A percentile compares a stretch with the other conserved stretches of the same genome.
Conservation (phyloP, 2,888 invertebrate genomes). For the Yponomeuta plumbellus region DNA sequence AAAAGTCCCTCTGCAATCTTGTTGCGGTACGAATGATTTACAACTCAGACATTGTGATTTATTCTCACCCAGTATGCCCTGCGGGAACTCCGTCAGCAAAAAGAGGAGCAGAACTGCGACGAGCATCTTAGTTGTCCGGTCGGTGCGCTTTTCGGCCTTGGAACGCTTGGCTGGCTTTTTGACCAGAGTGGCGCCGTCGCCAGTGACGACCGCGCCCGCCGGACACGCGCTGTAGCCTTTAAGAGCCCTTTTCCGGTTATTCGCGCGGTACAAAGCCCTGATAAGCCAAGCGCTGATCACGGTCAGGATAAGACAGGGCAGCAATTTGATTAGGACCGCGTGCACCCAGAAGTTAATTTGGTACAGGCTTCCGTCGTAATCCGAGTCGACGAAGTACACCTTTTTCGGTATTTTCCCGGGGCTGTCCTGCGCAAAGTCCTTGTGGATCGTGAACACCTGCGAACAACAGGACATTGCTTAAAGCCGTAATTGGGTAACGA, state of each 20-base stretch:
- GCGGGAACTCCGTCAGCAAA: slow-evolving; percentile 92
- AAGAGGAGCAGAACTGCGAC: slow-evolving; percentile 91
- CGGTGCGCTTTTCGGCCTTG: slow-evolving; percentile 69
- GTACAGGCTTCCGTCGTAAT: slow-evolving; percentile 77
- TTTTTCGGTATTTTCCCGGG: slow-evolving; percentile 42
- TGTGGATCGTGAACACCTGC: slow-evolving; percentile 68
- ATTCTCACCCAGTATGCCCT: slow-evolving; percentile 80
- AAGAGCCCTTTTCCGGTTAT: slow-evolving; percentile 79
- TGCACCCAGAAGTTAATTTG: slow-evolving; percentile 89
- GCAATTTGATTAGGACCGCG: slow-evolving; percentile 85
- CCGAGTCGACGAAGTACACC: slow-evolving; percentile 71
- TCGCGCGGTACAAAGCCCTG: slow-evolving; percentile 82
- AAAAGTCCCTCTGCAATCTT: neutral
- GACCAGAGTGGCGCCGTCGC: slow-evolving; percentile 58
- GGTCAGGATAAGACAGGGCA: slow-evolving; percentile 87
- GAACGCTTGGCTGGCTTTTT: slow-evolving; percentile 59
- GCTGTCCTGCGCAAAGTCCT: slow-evolving; percentile 34
- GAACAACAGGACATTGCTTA: slow-evolving; percentile 25
- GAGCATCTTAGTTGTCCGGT: slow-evolving; percentile 92
- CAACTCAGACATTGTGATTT: neutral
- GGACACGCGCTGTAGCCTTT: slow-evolving; percentile 69
- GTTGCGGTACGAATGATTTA: neutral
- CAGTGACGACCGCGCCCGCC: slow-evolving; percentile 47
- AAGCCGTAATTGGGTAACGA: neutral
- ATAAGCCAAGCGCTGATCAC: slow-evolving; percentile 84